phyloP scores from a whole-genome alignment of 2,888 invertebrate species.

The Emesis russula region DNA sequence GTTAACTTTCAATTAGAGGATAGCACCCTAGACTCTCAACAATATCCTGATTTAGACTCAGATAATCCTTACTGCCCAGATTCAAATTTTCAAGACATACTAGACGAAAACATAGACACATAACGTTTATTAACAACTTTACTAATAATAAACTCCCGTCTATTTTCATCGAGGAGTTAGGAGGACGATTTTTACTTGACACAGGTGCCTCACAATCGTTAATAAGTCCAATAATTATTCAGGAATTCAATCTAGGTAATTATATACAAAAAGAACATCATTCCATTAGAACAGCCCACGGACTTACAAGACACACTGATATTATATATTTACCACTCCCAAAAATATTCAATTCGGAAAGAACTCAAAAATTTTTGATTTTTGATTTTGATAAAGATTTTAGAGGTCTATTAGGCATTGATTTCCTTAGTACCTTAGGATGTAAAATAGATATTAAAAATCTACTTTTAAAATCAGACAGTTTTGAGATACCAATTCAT shows the following conservation, averaged over 20 bases:
- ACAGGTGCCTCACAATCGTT: slow-evolving; percentile 65
- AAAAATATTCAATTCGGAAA: slow-evolving; percentile 76
- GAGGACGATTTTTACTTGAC: not conserved
- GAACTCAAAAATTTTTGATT: slow-evolving; percentile 85
- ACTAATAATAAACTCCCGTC: not conserved
- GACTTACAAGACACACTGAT: slow-evolving; percentile 87
- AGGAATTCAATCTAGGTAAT: slow-evolving; percentile 15
- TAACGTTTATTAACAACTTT: slow-evolving; percentile 13
- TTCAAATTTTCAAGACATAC: no score
- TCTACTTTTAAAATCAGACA: slow-evolving; percentile 41
- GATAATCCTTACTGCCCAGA: no score
- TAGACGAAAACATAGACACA: no score
- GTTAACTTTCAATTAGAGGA: no score
- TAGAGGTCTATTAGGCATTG: slow-evolving; percentile 84
- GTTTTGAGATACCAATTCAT: slow-evolving; percentile 14
- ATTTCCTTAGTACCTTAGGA: slow-evolving; percentile 61
- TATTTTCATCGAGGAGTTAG: no score
- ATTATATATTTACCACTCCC: slow-evolving; percentile 72
- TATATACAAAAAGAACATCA: slow-evolving; percentile 88
- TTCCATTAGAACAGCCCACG: slow-evolving; percentile 91
- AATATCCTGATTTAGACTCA: no score
- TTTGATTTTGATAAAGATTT: slow-evolving; percentile 87
- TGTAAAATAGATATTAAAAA: slow-evolving; percentile 83
- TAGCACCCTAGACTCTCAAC: no score
- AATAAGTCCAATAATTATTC: slow-evolving; percentile 56